phyloP scores from a whole-genome alignment of 2,888 invertebrate genomes.

The Caenorhabditis doughertyi region DNA sequence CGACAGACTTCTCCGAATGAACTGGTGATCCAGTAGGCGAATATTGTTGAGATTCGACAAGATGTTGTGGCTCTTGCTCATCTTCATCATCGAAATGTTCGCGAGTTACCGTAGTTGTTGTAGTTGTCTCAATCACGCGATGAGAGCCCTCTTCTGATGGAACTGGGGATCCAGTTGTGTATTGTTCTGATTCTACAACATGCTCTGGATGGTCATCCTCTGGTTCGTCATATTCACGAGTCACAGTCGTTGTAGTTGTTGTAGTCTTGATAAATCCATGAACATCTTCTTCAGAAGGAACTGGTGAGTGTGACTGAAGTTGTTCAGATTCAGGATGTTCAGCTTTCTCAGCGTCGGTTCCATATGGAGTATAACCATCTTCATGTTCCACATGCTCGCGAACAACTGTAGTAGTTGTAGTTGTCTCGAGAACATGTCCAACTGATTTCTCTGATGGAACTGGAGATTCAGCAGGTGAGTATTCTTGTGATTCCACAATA shows the following conservation, averaged over 20 bases:
- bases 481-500: constrained; percentile 15
- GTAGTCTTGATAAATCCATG: background rate
- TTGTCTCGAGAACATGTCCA: constrained; percentile 6
- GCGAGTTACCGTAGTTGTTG: constrained; percentile 41
- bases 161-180: constrained; percentile 40
- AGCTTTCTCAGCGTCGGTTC: background rate
- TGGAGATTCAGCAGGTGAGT: constrained; percentile 31
- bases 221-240: constrained; percentile 5
- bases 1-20: constrained; percentile 37
- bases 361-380: background rate
- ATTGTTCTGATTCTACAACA: constrained; percentile 11
- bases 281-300: constrained; percentile 15
- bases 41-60: constrained; percentile 21
- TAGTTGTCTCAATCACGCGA: constrained; percentile 34
- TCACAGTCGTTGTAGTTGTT: constrained; percentile 6
- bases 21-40: constrained; percentile 13
- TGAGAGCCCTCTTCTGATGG: constrained; percentile 19
- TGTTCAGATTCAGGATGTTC: background rate
- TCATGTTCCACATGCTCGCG: constrained; percentile 4
- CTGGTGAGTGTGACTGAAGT: constrained; percentile 4
- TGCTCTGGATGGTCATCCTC: constrained; percentile 28
- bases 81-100: constrained; percentile 45
- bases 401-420: constrained; percentile 27
- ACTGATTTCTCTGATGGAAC: constrained; percentile 32
- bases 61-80: background rate